Conservation (phyloP, 2,797 vertebrate genomes). For the Tenualosa ilisha region DNA sequence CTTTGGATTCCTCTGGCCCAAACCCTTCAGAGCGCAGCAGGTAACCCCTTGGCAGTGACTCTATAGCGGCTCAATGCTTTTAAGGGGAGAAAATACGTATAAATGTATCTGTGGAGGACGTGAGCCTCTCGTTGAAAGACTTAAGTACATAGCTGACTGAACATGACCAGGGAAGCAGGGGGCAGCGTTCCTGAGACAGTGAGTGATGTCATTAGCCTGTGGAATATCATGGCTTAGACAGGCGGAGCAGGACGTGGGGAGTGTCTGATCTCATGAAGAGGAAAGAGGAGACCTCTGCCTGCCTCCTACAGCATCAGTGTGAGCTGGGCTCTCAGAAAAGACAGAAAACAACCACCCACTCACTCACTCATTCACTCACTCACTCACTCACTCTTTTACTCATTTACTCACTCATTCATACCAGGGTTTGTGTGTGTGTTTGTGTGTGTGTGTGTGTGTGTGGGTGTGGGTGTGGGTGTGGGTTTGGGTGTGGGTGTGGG, state of each 20-base stretch:
- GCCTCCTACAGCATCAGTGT: too few relatives aligned
- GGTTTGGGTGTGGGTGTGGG: too few relatives aligned
- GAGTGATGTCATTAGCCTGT: neutral
- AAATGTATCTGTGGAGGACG: neutral
- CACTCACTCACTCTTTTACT: too few relatives aligned
- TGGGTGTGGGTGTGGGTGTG: too few relatives aligned
- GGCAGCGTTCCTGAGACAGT: neutral
- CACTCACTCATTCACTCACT: too few relatives aligned
- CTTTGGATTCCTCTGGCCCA: neutral
- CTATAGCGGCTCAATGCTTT: neutral
- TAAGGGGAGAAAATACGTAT: too few relatives aligned
- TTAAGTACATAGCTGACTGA: neutral
- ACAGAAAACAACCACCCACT: too few relatives aligned
- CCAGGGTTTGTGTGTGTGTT: too few relatives aligned
- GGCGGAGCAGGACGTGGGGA: neutral
- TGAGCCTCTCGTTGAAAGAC: neutral
- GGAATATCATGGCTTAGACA: neutral
- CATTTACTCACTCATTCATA: too few relatives aligned
- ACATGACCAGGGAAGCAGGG: neutral
- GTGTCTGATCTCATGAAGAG: neutral
- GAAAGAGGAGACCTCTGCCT: too few relatives aligned
- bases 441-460: too few relatives aligned
- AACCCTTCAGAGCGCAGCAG: neutral
- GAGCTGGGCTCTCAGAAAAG: too few relatives aligned
- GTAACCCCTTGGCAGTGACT: neutral